Evolutionary conservation across 2,888 invertebrate genomes (phyloP).

Genomic region (Andrena chrysosceles): DNA sequence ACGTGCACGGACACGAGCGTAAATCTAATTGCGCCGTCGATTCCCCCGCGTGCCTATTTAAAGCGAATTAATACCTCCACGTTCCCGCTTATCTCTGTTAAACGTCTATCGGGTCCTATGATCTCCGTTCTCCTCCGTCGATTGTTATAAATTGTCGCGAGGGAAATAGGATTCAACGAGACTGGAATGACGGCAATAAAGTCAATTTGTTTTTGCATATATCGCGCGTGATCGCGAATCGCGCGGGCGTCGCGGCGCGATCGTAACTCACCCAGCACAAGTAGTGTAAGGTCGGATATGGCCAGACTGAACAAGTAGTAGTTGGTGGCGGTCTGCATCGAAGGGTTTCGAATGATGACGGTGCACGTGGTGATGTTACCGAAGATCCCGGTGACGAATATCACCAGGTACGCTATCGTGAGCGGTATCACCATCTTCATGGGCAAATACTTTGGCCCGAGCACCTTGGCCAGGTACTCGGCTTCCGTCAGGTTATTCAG

Average conservation of each 20-base stretch:
- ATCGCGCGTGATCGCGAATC: background rate
- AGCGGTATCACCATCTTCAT: conserved; percentile 85
- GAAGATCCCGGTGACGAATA: conserved; percentile 93
- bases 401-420: conserved; percentile 90
- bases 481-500: conserved; percentile 80
- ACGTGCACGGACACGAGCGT: background rate
- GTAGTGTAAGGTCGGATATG: conserved; percentile 92
- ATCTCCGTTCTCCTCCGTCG: conserved; percentile 1
- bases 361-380: conserved; percentile 95
- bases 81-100: conserved; percentile 21
- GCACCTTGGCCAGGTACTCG: conserved; percentile 81
- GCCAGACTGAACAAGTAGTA: conserved; percentile 96
- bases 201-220: background rate
- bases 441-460: conserved; percentile 85
- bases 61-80: conserved; percentile 12
- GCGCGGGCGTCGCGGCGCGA: background rate
- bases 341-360: conserved; percentile 92
- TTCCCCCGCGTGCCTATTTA: conserved; percentile 8
- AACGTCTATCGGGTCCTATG: conserved; percentile 4
- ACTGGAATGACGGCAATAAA: background rate
- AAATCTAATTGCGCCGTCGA: conserved; percentile 30
- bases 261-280: conserved; percentile 91
- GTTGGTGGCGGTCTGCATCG: conserved; percentile 96
- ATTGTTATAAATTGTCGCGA: background rate
- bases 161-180: background rate